A percentile compares a stretch with the other conserved stretches of the same genome.
phyloP scores from a whole-genome alignment of 2,113 vertebrate genomes.

The Phyllopteryx taeniolatus region DNA sequence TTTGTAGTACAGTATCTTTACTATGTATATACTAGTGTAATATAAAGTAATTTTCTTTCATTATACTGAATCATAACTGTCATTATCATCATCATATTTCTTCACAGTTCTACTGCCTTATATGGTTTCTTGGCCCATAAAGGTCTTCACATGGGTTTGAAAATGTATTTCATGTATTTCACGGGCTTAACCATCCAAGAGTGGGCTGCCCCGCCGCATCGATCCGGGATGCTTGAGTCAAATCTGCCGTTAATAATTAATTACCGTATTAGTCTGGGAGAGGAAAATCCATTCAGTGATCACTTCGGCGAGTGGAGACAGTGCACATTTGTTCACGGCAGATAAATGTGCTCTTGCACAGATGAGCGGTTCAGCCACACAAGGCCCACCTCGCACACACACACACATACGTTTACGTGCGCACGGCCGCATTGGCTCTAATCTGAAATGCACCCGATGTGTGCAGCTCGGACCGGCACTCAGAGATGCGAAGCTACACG shows the following conservation, averaged over 20 bases:
- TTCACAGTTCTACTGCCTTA: background rate
- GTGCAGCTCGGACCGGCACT: slow-evolving; percentile 45
- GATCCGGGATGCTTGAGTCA: background rate
- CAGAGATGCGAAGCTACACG: slow-evolving; percentile 46
- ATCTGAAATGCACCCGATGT: slow-evolving; percentile 65
- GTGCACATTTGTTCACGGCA: background rate
- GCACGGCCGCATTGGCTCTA: slow-evolving; percentile 34
- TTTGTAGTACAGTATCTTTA: too few species aligned
- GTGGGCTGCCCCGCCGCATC: background rate
- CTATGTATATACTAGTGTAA: too few species aligned
- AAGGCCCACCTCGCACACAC: background rate
- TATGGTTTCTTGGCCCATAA: background rate
- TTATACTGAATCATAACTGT: background rate
- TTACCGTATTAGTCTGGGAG: background rate
- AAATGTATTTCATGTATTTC: background rate
- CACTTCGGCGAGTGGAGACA: background rate
- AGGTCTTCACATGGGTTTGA: background rate
- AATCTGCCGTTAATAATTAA: slow-evolving; percentile 7
- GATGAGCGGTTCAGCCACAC: slow-evolving; percentile 1
- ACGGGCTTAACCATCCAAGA: background rate
- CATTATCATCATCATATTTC: background rate
- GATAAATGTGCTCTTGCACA: background rate
- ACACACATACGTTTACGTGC: slow-evolving; percentile 6
- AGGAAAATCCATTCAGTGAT: background rate
- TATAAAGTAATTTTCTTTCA: too few species aligned